phyloP scores from a whole-genome alignment of 37 sponge, comb jelly and placozoan genomes.

The Halichondria panicea region DNA sequence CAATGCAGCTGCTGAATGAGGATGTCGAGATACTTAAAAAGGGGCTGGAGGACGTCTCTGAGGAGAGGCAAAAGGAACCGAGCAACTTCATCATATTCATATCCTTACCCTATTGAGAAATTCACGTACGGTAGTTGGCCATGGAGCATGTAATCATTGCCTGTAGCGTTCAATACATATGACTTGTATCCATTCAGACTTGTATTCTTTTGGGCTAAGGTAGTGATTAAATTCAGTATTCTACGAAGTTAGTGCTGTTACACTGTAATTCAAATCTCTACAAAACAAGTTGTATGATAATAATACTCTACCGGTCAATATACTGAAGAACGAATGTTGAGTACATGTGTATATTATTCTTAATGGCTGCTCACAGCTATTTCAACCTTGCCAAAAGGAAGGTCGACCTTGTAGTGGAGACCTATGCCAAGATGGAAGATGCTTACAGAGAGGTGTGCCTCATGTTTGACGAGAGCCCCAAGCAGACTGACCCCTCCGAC shows the following conservation, averaged over 20 bases:
- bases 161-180: no score
- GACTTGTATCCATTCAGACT: no score
- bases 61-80: slow-evolving; percentile 64
- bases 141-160: no score
- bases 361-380: slow-evolving; percentile 66
- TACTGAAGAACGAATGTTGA: no score
- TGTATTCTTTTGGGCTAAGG: no score
- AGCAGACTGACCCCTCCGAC: slow-evolving; percentile 63
- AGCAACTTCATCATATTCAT: slow-evolving; percentile 82
- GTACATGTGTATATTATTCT: slow-evolving; percentile 6
- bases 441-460: slow-evolving; percentile 77
- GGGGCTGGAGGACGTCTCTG: slow-evolving; percentile 49
- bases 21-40: slow-evolving; percentile 59
- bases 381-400: slow-evolving; percentile 59
- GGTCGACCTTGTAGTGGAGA: slow-evolving; percentile 52
- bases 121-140: no score
- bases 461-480: slow-evolving; percentile 79
- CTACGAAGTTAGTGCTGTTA: no score
- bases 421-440: slow-evolving; percentile 76
- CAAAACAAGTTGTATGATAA: not conserved
- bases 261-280: not conserved
- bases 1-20: slow-evolving; percentile 58
- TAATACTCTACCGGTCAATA: no score
- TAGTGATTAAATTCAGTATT: no score
- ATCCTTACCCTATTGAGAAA: no score